Conservation (phyloP, 2,113 vertebrate species). For the Podiceps cristatus region DNA sequence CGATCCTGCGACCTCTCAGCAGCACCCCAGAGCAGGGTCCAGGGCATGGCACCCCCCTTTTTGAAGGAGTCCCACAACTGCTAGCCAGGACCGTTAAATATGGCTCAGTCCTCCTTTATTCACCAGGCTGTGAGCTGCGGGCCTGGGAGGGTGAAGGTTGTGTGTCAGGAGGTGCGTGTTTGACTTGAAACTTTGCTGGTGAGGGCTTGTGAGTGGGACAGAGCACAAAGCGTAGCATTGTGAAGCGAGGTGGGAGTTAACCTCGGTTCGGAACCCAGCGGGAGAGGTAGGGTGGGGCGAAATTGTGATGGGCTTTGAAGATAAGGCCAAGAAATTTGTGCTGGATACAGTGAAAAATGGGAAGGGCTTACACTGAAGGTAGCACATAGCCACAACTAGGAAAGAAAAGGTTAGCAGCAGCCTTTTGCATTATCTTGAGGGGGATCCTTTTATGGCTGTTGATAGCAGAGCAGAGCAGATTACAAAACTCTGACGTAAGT, state of each 20-base stretch:
- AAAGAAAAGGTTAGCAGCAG: neutral
- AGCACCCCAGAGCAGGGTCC: neutral
- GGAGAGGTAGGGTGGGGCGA: slow-evolving; percentile 40
- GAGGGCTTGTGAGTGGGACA: neutral
- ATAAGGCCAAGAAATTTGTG: slow-evolving; percentile 61
- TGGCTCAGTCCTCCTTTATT: neutral
- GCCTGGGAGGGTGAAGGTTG: neutral
- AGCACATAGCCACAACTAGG: neutral
- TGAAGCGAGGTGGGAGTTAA: neutral
- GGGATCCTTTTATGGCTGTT: neutral
- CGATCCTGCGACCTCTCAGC: neutral
- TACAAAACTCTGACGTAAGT: neutral
- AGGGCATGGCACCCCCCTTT: rapidly evolving
- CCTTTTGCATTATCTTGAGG: neutral
- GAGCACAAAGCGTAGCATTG: neutral
- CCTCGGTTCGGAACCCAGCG: neutral
- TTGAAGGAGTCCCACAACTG: neutral
- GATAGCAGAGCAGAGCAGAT: neutral
- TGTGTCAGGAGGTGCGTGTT: neutral
- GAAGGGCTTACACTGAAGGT: neutral
- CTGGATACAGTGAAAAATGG: neutral
- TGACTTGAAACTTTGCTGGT: neutral
- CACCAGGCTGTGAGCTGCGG: neutral
- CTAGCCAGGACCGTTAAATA: neutral
- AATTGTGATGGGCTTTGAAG: slow-evolving; percentile 63